Evolutionary conservation across 2,888 invertebrate species (phyloP).

Genomic region (Ferrisia virgata): DNA sequence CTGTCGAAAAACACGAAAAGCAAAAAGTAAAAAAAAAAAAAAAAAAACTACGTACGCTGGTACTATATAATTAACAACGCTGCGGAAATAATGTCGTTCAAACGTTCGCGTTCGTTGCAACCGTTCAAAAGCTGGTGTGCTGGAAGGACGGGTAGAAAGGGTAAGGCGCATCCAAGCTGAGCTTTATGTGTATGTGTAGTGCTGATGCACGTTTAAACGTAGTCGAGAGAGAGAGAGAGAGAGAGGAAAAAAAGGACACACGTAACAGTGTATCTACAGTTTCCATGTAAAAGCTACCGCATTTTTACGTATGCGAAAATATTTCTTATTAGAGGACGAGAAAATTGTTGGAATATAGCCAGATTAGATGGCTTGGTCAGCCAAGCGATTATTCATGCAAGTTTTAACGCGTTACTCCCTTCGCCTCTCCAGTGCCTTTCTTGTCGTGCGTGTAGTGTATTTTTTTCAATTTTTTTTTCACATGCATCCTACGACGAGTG

Average conservation of each 20-base stretch:
- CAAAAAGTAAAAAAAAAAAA: too few relatives aligned
- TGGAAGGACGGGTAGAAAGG: too few relatives aligned
- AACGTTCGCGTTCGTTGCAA: not conserved
- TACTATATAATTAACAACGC: conserved; percentile 8
- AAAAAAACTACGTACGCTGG: not conserved
- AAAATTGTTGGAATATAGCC: conserved; percentile 27
- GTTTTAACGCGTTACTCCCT: not conserved
- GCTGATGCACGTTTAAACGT: not conserved
- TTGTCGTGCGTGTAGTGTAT: not conserved
- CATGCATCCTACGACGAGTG: not conserved
- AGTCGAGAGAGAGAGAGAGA: too few relatives aligned
- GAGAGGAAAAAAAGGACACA: not conserved
- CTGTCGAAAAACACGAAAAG: too few relatives aligned
- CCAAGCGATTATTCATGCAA: conserved; percentile 37
- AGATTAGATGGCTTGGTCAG: conserved; percentile 40
- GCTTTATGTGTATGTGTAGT: not conserved
- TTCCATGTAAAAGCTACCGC: not conserved
- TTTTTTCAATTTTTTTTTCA: not conserved
- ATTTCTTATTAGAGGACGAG: conserved; percentile 18
- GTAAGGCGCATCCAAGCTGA: not conserved
- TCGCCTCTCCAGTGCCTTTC: not conserved
- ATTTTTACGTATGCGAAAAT: not conserved
- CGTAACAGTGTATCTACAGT: not conserved
- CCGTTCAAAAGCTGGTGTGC: not conserved
- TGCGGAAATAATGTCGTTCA: not conserved